Base-by-base conservation (phyloP, 2,113 vertebrate genomes). In the Proteles cristata region DNA sequence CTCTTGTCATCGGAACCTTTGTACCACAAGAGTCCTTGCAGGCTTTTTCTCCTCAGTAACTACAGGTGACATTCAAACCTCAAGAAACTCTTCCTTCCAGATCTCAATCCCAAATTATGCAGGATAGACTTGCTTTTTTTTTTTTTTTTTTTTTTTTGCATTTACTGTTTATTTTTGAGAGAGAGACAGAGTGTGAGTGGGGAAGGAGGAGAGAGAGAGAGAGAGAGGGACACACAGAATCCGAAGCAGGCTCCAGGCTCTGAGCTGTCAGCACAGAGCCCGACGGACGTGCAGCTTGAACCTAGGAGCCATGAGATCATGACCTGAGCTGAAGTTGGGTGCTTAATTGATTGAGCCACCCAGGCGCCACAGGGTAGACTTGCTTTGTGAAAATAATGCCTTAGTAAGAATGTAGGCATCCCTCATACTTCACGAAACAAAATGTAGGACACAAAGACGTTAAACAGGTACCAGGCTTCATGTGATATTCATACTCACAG, bases 391-490 rank as follows among this genome's bases (percentile, higher is more conserved):
- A 66, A 85, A 55, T 2, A 23, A 10, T 61, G 7, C 16, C 45
- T 92, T 50, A 28, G 45, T 25, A 16, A 39, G 12, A 23, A 0
- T 31, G 15, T 31, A 53, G 23, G 43, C 50, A 66, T 89, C 33
- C 5, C 11, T 94, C 12, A 14, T 0, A 15, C 17, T 82, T 55
- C 21, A 61, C 16, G 21, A 35, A 39, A 50, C 7, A 50, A 39
- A 35, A 93, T 28, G 68, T 16, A 48, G 21, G 74, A 50, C 83
- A 6, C 19, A n/a, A 66, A 33, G 31, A 12, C n/a, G 2, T 61
- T 55, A 16, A 39, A 63, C 43, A 68, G 43, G 11, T n/a, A 14
- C 0, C 0, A 10, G 8, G 31, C 17, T 58, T 66, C 0, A 0
- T 39, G 5, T 21, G 45, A 31, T 23, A 21, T 16, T 66, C 3